Evolutionary conservation across 2,888 invertebrate genomes (phyloP), one percentile per base, ranked within the genome.

Genomic region (Cryptosula pallasiana): DNA sequence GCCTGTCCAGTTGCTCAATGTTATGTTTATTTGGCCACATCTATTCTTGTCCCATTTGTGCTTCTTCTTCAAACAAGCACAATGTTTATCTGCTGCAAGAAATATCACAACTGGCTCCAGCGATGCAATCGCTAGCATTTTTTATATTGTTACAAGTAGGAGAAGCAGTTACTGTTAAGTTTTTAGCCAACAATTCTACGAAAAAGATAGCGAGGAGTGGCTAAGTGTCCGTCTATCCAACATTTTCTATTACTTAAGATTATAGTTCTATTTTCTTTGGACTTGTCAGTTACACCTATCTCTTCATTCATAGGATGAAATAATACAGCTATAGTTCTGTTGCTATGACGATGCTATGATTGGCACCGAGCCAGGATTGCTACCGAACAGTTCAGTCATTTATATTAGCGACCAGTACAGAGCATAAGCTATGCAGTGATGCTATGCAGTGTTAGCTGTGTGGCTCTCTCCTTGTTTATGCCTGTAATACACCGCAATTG

Each of bases 11-110:
- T 63, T 63, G 27, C 63, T 63, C 63, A 63, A 63, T 63, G 63
- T 63, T 63, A 32, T 63, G 32, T 63, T 63, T 27, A 27, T 13
- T 5, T 63, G 63, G n/a, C 63, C 63, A 63, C 63, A 32, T 63
- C 63, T 63, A 63, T 63, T 63, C 27, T 32, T 63, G n/a, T 63
- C 63, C 32, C 27, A 63, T 27, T 63, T 9, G 5, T 63, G 63
- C 29, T 63, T 27, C 63, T 63, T 63, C 63, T 63, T 29, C 32
- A 63, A 63, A 63, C 63, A 63, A 5, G 2, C 5, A 1, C 34
- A 13, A 16, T 63, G 63, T 63, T 63, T 63, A 25, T 20, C 25
- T 63, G 63, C 20, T 5, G 63, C 63, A 63, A 63, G 32, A 63
- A 63, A 63, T 57, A 63, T 13, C 25, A 13, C n/a, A 63, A 5